Base-by-base conservation (phyloP, 1,140 invertebrate species). In the Triops longicaudatus region DNA sequence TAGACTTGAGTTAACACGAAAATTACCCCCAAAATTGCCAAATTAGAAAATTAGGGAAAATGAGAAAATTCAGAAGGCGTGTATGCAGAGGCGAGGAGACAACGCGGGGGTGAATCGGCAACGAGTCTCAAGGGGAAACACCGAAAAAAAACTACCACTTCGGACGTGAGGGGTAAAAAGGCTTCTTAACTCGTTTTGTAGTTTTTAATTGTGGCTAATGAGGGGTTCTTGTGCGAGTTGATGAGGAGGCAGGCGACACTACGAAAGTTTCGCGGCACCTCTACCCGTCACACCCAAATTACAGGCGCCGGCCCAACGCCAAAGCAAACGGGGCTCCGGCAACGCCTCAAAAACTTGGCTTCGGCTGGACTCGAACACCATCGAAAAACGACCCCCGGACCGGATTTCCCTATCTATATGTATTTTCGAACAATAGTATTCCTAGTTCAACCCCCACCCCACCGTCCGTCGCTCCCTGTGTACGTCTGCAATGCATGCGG, bases 191-290 rank as follows among this genome's bases (percentile, higher is more conserved):
- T 63, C 50, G 14, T 14, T 63, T 22, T 63, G 50, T 63, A 63
- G 10, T 22, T 63, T 63, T 63, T 63, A 63, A 63, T 63, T 63
- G 50, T 63, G 14, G 14, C 50, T 63, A 63, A 63, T 63, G 50
- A 63, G n/a, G 50, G 50, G 50, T 63, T 63, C 50, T 22, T 63
- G 50, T 63, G 50, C 50, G 50, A 63, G 50, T 63, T 63, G 50
- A 63, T 63, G 50, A 63, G 50, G 50, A 63, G 50, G 50, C 50
- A 63, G 50, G 50, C 50, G 50, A 63, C 50, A 63, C 10, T 63
- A n/a, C n/a, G 10, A 1, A 0, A 63, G 31, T 63, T 63, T 63
- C 50, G 50, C 50, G 50, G 50, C 50, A 63, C 50, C 50, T 63
- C 50, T 63, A 17, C 17, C 22, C 50, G 50, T 63, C 50, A 17